Evolutionary conservation across 2,888 invertebrate genomes (phyloP).

Genomic region (Amphipyra tragopoginis): DNA sequence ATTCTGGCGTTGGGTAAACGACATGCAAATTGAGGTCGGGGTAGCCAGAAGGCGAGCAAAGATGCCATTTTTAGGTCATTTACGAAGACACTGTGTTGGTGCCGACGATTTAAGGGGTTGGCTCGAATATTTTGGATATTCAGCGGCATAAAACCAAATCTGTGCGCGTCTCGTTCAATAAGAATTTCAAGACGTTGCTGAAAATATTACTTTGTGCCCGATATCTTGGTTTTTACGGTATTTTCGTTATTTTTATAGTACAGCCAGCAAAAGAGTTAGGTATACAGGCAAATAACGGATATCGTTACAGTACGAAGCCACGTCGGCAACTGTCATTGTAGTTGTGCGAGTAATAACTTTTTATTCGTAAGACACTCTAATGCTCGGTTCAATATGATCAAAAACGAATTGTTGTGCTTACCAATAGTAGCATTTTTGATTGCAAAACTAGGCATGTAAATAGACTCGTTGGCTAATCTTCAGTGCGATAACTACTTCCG

Average conservation of each 20-base stretch:
- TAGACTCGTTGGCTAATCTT: no score
- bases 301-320: no score
- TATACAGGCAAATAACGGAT: no score
- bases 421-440: no score
- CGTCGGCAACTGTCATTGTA: no score
- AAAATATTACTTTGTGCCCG: slow-evolving; percentile 24
- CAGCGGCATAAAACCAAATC: slow-evolving; percentile 35
- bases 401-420: no score
- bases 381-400: no score
- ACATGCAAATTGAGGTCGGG: slow-evolving; percentile 46
- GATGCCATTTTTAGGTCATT: slow-evolving; percentile 30
- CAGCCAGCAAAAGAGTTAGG: no score
- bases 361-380: no score
- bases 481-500: no score
- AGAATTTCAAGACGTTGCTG: slow-evolving; percentile 11
- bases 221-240: slow-evolving; percentile 15
- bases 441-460: no score
- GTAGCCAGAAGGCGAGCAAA: slow-evolving; percentile 31
- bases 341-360: no score
- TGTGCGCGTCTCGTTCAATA: slow-evolving; percentile 8
- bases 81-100: slow-evolving; percentile 13
- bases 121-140: slow-evolving; percentile 24
- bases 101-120: slow-evolving; percentile 20
- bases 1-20: slow-evolving; percentile 22
- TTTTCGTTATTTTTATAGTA: slow-evolving; percentile 23